Base-by-base conservation (phyloP, 2,797 vertebrate species). In the Acomys russatus region DNA sequence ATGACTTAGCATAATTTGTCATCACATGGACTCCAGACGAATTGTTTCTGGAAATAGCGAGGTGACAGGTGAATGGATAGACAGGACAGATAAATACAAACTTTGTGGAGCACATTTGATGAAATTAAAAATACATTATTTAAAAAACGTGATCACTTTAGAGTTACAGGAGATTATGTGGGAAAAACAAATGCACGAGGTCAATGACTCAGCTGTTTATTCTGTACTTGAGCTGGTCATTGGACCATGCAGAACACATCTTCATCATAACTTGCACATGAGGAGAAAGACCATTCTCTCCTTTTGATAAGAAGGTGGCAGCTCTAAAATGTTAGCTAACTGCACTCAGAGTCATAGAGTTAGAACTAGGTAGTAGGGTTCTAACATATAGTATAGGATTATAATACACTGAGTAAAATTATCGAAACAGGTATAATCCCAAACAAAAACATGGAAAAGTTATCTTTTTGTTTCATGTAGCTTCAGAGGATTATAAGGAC, bases 211-310 rank as follows among this genome's bases (percentile, higher is more conserved):
- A 85, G 2, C 1, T 35, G 6, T 9, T 11, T 12, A 35, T 30
- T 56, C 6, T 1, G 25, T 5, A 10, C n/a, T 38, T 76, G n/a
- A 2, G 9, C 33, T 3, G 74, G 30, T 30, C 18, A 9, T 9
- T 20, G 7, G 7, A 49, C 9, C 28, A 35, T 38, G 2, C 20
- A n/a, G 15, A 25, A 9, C 0, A 0, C 9, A 6, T n/a, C 14
- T 51, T 9, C 63, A n/a, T 73, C 54, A n/a, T 22, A 74, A 18
- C 6, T 17, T 33, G 23, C 71, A 18, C 28, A 2, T 12, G 14
- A 80, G 44, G 44, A 93, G 23, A 66, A 71, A 44, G 22, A 56
- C 18, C 14, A 1, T 35, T 10, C n/a, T 91, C 54, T 49, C 2
- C 7, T 1, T 38, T 76, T 68, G 10, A 86, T 70, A 80, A 35